Evolutionary conservation across 2,113 vertebrate species (phyloP), one percentile per base, ranked within the genome.

Genomic region (Recurvirostra avosetta): DNA sequence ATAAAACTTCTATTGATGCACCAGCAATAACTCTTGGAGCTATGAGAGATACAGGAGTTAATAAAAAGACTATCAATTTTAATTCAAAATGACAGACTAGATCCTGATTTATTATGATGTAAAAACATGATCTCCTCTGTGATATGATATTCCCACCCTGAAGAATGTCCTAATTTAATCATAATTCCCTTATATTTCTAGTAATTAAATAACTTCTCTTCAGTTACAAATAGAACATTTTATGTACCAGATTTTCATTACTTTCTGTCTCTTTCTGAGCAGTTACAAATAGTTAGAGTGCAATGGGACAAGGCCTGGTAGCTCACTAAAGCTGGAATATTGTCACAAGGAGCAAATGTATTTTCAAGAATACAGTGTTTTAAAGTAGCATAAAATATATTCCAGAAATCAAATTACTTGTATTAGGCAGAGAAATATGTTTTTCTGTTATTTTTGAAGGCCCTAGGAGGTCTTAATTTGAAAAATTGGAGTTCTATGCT

Each of bases 1-100:
- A 88, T 88, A 94, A 95, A 96, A 92, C 55, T 86, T 92, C 70
- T 79, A 34, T 43, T 77, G 79, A 93, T 85, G 50, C 26, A 58
- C 22, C 27, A 77, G 55, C 63, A 90, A 71, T 83, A 92, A 71
- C 19, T 96, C 63, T 50, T 12, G 32, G n/a, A 41, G 40, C 32
- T 53, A 15, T 41, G 73, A 94, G 43, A 95, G 62, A 56, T 41
- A 86, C 6, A 74, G 70, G 53, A 85, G 90, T 95, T 96, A 97
- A 95, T 96, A 97, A 97, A 92, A 92, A 88, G 67, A 41, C 62
- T 83, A 80, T 96, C 73, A 82, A 90, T 95, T 92, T 87, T 88
- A 91, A 96, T 96, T 94, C 86, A 89, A 77, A 89, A 78, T 95
- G 90, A 68, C 73, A 89, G 89, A 86, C 65, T 66, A 72, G 62